Percentiles rank a stretch among this genome's conserved stretches.
Conservation (phyloP, 2,113 vertebrate species). For the Athene cunicularia region DNA sequence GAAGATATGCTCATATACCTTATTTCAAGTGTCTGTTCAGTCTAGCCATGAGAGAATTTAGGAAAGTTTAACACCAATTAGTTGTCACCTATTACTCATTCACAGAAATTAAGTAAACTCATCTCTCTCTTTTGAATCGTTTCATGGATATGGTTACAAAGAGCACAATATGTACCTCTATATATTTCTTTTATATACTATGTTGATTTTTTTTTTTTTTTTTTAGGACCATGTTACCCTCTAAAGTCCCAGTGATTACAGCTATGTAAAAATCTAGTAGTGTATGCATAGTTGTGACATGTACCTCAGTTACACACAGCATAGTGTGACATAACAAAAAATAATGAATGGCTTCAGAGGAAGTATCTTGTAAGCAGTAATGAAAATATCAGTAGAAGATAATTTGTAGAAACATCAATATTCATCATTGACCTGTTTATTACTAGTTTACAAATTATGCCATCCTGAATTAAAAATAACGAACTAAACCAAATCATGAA, state of each 20-base stretch:
- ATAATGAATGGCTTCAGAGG: neutral
- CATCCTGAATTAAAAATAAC: neutral
- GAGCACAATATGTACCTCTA: neutral
- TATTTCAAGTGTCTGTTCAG: neutral
- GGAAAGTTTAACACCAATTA: neutral
- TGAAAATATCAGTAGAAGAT: neutral
- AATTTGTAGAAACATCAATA: neutral
- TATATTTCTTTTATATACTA: neutral
- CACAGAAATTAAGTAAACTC: neutral
- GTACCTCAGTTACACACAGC: neutral
- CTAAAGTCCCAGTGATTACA: neutral
- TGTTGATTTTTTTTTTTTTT: no score
- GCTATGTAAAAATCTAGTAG: neutral
- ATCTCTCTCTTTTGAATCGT: neutral
- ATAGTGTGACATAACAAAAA: neutral
- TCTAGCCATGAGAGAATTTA: neutral
- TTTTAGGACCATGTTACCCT: neutral
- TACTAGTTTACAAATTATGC: neutral
- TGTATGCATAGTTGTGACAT: fast-evolving
- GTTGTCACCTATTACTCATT: neutral
- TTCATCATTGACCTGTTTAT: neutral
- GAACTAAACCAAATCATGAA: neutral
- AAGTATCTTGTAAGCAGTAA: neutral
- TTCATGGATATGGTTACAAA: neutral
- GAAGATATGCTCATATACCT: neutral